Conservation (phyloP, 2,113 vertebrate species). For the Bubo scandiacus region DNA sequence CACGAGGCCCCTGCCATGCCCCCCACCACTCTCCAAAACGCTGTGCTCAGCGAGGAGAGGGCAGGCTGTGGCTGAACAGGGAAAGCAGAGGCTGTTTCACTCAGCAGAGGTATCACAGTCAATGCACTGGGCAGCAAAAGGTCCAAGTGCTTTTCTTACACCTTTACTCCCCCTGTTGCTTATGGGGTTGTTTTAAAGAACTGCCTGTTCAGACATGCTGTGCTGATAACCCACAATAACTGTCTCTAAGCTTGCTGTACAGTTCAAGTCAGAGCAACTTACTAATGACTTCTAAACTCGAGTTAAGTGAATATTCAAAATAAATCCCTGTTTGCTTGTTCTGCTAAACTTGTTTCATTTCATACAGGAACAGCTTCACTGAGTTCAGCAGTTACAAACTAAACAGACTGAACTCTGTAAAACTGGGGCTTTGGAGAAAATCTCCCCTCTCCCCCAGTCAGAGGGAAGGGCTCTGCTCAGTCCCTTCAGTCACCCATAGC, state of each 20-base stretch:
- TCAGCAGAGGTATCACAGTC: not conserved
- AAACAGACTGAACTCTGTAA: not conserved
- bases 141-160: fast-evolving
- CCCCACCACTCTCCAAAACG: fast-evolving
- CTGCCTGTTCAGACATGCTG: not conserved
- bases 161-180: not conserved
- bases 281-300: not conserved
- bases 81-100: not conserved
- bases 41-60: fast-evolving
- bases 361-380: not conserved
- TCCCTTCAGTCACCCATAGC: not conserved
- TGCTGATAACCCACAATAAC: not conserved
- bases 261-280: not conserved
- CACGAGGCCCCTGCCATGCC: not conserved
- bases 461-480: not conserved
- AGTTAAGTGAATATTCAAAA: not conserved
- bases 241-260: not conserved
- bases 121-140: not conserved
- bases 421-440: not conserved
- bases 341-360: not conserved
- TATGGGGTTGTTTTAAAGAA: not conserved
- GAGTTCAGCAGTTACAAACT: not conserved
- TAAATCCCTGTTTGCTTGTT: not conserved
- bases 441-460: not conserved
- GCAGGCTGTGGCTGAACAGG: fast-evolving